Evolutionary conservation across 2,888 invertebrate genomes (phyloP), one percentile per base, ranked within the genome.

Genomic region (Pterostichus madidus): DNA sequence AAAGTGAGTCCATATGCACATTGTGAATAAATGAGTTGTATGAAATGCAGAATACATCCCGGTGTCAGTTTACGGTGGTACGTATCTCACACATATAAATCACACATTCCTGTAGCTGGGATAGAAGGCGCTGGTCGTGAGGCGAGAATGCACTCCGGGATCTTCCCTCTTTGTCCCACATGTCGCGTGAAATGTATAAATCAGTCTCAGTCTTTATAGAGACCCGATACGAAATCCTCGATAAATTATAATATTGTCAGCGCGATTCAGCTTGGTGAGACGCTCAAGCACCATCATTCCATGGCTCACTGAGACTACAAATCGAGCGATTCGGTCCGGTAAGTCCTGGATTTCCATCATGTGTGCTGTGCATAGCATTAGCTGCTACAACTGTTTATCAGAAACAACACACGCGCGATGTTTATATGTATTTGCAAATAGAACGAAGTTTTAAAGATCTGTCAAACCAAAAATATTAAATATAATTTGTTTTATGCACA

Each of bases 241-340:
- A 87, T 87, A 87, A 87, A 87, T 87, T 87, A 87, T 86, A 86
- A 86, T 86, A 86, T 87, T 87, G 87, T 87, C 87, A 86, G 86
- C 86, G 86, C 83, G 85, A 85, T 86, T 86, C 86, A 84, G 85
- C 85, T 86, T 46, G 44, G 7, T 10, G 44, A 44, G 39, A 39
- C 39, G 5, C 39, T 7, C 39, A 39, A 7, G 39, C 39, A 39
- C 39, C 39, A 39, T 39, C 7, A 39, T 39, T 39, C 39, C 39
- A 39, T 39, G 39, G 39, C 39, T 39, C 39, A 39, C 39, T 2
- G 39, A 13, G 49, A 11, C 2, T 11, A 56, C 56, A 56, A 56
- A 56, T 56, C 56, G 11, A 13, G 56, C 6, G 49, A 49, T 49
- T 49, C 49, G 49, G 49, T 49, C 24, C 24, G 24, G 24, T 24